These are phyloP conservation scores for Microtus obscurus DNA, from an alignment of 2,797 vertebrate species.

Conservation along the genomic window DNA sequence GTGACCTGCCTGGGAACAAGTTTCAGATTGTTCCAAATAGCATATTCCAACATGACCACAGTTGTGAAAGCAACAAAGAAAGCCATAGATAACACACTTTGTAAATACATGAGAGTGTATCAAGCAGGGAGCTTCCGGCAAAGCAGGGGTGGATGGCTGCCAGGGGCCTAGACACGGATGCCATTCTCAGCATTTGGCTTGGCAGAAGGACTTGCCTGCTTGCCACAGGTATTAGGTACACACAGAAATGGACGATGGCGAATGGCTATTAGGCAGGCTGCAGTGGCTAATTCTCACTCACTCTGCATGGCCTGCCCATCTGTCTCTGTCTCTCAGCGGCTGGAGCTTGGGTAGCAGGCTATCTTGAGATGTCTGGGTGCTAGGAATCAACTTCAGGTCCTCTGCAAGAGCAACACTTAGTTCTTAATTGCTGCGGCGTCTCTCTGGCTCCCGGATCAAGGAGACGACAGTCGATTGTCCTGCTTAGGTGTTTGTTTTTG, in stretches of 20 bases:
- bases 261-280: neutral
- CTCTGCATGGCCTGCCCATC: too few species aligned
- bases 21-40: neutral
- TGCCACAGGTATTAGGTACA: neutral
- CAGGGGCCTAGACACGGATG: too few species aligned
- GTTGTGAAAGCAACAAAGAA: neutral
- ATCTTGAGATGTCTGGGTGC: neutral
- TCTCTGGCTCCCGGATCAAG: neutral
- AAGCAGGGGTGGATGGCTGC: neutral
- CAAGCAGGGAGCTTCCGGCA: neutral
- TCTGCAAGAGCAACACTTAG: neutral
- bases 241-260: neutral
- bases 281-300: neutral
- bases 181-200: neutral
- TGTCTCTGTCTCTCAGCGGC: too few species aligned
- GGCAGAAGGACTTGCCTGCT: neutral
- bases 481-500: neutral
- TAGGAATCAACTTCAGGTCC: neutral
- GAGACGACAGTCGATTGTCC: neutral
- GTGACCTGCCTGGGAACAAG: neutral
- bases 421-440: neutral
- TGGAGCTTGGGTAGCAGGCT: neutral
- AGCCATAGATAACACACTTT: neutral
- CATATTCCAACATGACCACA: neutral
- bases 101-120: neutral